Evolutionary conservation across 2,113 vertebrate species (phyloP), one percentile per base, ranked within the genome.

Genomic region (Columba livia): DNA sequence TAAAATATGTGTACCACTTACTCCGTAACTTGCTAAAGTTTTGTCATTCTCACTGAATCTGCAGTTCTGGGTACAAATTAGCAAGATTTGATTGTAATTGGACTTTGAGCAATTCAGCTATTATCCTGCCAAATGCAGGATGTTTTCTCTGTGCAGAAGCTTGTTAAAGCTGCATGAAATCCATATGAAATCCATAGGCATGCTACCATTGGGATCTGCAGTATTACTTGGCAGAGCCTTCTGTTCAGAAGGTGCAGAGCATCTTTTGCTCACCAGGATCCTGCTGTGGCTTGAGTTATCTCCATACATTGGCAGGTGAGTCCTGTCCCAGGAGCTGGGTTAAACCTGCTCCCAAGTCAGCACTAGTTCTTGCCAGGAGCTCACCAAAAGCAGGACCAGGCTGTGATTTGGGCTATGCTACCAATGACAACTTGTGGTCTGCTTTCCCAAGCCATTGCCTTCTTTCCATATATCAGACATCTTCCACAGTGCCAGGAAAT

Each of bases 41-140:
- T 89, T 79, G 71, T 84, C 80, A 24, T 84, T 87, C 83, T 75
- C 65, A 60, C 48, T 34, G 77, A 74, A 50, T 81, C 73, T 67
- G 67, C 65, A 72, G 57, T 84, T 88, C 90, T 18, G 54, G 90
- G 86, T 62, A 84, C 31, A 86, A 85, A 94, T 93, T 74, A 96
- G 26, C 36, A 80, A 80, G 90, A 73, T 80, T 80, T 88, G 38
- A 78, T 71, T 77, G 69, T 66, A 90, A 92, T 34, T 84, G 72
- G 72, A 51, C 79, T 91, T 87, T 29, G 26, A 84, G 58, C 54
- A 75, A 72, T 57, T 67, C 83, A 53, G 54, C 53, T 95, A 31
- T 75, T 84, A 65, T 56, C 67, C 48, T 85, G 66, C 85, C 89
- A 96, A 88, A 74, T 2, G 51, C 70, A 77, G 74, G 71, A 64